Base-by-base conservation (phyloP, 2,888 invertebrate genomes). In the Dolomedes plantarius region DNA sequence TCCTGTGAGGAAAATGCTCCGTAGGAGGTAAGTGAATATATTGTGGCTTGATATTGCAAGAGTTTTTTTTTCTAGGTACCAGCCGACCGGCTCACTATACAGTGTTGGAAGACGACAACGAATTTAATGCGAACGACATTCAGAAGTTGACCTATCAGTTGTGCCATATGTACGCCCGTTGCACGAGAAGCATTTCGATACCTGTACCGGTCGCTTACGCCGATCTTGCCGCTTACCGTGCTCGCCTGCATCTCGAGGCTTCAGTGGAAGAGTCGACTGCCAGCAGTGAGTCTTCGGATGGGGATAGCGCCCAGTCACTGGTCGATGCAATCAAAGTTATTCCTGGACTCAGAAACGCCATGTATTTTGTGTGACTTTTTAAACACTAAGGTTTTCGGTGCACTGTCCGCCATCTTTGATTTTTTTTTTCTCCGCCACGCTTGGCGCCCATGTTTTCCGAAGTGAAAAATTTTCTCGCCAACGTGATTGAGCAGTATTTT, bases 131-230 rank as follows among this genome's bases (percentile, higher is more conserved):
- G 1, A 88, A 89, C 68, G 86, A 89, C 1, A 41, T 89, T 9
- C 89, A 89, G 13, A 73, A 76, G 7, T 50, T 89, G 27, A 88
- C 89, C 0, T 90, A 88, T 75, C 87, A 88, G 39, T 82, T 91
- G 46, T 90, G 90, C 75, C 89, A 91, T 81, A 72, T 87, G 3
- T 90, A 89, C 88, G 88, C 86, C 6, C 89, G 90, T 9, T 89
- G 90, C 68, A 88, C 90, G 5, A 89, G 89, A 39, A 87, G 89
- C n/a, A 89, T 91, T 28, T 89, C 90, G 16, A 88, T 89, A 23
- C 91, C 91, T 11, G 89, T 90, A 0, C 91, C 91, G 0, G 89
- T 90, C 27, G 88, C 89, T 75, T 90, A 90, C 56, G 90, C 90
- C 9, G 88, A 89, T 69, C 76, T 88, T 29, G 89, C 89, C 11